phyloP scores from a whole-genome alignment of 2,797 vertebrate genomes.

The Balearica regulorum region DNA sequence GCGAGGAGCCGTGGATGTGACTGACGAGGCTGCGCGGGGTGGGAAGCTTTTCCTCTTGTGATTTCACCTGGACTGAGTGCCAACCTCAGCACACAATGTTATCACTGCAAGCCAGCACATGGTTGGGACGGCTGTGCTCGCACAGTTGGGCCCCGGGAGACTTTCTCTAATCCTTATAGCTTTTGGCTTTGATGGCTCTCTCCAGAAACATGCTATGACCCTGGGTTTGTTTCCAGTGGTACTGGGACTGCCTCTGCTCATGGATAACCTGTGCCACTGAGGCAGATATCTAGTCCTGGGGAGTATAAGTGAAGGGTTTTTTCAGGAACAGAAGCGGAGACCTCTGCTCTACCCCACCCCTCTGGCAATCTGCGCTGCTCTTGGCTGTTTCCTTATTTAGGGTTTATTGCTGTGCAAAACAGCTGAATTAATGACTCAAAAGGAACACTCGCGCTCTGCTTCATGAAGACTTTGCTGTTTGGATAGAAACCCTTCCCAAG shows the following conservation, averaged over 20 bases:
- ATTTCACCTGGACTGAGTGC: conserved; percentile 47
- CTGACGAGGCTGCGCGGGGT: background rate
- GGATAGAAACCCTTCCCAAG: background rate
- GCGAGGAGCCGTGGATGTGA: background rate
- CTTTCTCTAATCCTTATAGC: background rate
- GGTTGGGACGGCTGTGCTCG: background rate
- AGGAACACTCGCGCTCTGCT: background rate
- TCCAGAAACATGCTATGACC: background rate
- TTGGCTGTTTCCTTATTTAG: background rate
- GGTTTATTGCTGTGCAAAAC: background rate
- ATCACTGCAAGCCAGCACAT: conserved; percentile 28
- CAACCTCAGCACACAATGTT: conserved; percentile 64
- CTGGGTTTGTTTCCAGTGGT: background rate
- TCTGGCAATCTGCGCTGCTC: background rate
- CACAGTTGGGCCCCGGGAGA: background rate
- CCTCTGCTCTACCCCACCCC: background rate
- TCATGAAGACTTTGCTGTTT: background rate
- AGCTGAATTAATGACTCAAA: background rate
- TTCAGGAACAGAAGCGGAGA: background rate
- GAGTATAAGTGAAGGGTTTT: background rate
- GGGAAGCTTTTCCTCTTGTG: conserved; percentile 50
- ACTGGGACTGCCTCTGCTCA: background rate
- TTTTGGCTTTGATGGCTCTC: background rate
- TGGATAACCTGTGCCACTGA: background rate
- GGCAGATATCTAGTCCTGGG: background rate